Evolutionary conservation across 2,888 invertebrate genomes (phyloP), one percentile per base, ranked within the genome.

Genomic region (Leucophora obtusa): DNA sequence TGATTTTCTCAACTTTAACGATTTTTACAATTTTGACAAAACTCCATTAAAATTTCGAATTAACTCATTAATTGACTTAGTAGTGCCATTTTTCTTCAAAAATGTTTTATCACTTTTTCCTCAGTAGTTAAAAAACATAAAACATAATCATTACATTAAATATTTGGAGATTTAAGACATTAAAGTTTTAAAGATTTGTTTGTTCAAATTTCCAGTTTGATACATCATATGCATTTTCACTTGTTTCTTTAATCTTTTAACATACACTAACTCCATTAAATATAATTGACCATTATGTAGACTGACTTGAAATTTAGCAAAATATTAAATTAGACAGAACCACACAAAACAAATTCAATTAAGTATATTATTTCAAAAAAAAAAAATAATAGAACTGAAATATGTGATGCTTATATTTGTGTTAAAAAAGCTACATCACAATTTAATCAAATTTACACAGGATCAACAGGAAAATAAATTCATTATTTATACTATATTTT

Each of bases 231-330:
- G 11, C 38, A 38, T 11, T 11, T 1, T 35, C 35, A 38, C 56
- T 62, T 28, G 24, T 51, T 18, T n/a, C 43, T 38, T 38, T 5
- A 18, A 53, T 47, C n/a, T n/a, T 47, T 47, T 47, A 47, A 47
- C 43, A 47, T 28, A 3, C 7, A 47, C 15, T 70, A 70, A 70
- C 70, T 51, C 56, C 58, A 63, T 69, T 58, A 69, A 24, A 62
- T 21, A 53, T 50, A 58, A 63, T 28, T 18, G 28, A 14, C 18
- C 51, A 69, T 70, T 51, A 63, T 24, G 28, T 47, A 5, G 24
- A n/a, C 43, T 47, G n/a, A 47, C 3, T 2, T 47, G 43, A 47
- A n/a, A n/a, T n/a, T 4, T 47, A 6, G 1, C 15, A 11, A 58
- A 54, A 54, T 28, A 33, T 58, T 58, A 33, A 33, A 33, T 58